These are phyloP conservation scores for Pygmarrhopalites habei DNA, from an alignment of 1,140 invertebrate genomes.

Conservation along the genomic window DNA sequence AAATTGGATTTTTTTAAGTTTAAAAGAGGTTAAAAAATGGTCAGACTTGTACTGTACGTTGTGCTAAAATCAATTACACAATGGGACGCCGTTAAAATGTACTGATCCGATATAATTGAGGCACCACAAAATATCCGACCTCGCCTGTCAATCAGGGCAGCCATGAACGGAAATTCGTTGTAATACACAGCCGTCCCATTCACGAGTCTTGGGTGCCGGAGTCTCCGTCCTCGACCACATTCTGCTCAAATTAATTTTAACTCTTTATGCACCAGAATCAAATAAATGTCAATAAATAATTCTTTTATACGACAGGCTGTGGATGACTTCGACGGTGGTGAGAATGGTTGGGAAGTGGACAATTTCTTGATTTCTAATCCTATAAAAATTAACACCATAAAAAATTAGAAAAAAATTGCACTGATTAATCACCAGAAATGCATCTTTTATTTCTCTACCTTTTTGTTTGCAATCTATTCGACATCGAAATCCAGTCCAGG, in stretches of 20 bases:
- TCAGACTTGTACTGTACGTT: too few relatives aligned
- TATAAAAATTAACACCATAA: too few relatives aligned
- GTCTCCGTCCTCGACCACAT: conserved; percentile 18
- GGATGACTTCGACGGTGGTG: too few relatives aligned
- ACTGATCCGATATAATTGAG: conserved; percentile 16
- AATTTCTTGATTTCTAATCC: too few relatives aligned
- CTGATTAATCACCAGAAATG: background rate
- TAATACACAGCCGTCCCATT: conserved; percentile 25
- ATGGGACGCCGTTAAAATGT: conserved; percentile 32
- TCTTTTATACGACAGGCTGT: too few relatives aligned
- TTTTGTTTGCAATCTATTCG: conserved; percentile 18
- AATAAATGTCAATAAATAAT: too few relatives aligned
- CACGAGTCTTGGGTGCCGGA: conserved; percentile 20
- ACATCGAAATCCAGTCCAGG: conserved; percentile 27
- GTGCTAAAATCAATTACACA: conserved; percentile 26
- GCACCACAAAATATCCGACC: conserved; percentile 34
- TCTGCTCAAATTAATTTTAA: background rate
- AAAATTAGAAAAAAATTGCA: background rate
- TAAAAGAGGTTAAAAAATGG: too few relatives aligned
- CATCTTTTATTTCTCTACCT: conserved; percentile 1
- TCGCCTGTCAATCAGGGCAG: conserved; percentile 21
- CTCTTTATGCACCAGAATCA: background rate
- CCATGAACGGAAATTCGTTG: conserved; percentile 39
- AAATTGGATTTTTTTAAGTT: too few relatives aligned
- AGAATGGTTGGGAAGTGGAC: too few relatives aligned